Percentiles rank a stretch among this genome's conserved stretches.
These are phyloP conservation scores for Tinea trinotella DNA, from an alignment of 2,888 invertebrate species.

Conservation along the genomic window DNA sequence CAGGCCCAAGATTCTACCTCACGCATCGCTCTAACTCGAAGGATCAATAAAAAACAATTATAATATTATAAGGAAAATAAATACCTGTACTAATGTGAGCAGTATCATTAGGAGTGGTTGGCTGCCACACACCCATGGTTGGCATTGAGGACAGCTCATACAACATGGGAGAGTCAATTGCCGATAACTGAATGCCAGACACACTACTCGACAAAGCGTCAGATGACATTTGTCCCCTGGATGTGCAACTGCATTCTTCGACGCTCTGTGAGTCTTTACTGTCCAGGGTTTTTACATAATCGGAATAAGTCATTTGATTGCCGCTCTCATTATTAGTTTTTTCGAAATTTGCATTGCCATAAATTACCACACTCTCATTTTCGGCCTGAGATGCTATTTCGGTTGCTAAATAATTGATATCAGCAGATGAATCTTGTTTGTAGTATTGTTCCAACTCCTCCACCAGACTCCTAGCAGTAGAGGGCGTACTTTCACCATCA, in stretches of 20 bases:
- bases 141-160: conserved; percentile 8
- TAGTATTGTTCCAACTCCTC: conserved; percentile 58
- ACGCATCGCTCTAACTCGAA: no score
- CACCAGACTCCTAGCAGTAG: conserved; percentile 58
- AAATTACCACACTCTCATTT: background rate
- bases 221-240: background rate
- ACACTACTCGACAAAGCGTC: background rate
- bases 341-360: background rate
- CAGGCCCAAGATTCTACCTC: no score
- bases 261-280: background rate
- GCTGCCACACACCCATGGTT: background rate
- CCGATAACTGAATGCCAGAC: background rate
- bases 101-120: background rate
- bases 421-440: background rate
- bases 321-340: background rate
- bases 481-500: conserved; percentile 43
- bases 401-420: background rate
- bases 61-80: no score
- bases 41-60: no score
- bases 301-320: background rate
- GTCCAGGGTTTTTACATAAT: background rate
- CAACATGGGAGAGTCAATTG: background rate
- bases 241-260: background rate
- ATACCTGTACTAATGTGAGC: background rate
- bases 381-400: background rate